Conservation (phyloP, 2,113 vertebrate species). For the Pardalotus punctatus region DNA sequence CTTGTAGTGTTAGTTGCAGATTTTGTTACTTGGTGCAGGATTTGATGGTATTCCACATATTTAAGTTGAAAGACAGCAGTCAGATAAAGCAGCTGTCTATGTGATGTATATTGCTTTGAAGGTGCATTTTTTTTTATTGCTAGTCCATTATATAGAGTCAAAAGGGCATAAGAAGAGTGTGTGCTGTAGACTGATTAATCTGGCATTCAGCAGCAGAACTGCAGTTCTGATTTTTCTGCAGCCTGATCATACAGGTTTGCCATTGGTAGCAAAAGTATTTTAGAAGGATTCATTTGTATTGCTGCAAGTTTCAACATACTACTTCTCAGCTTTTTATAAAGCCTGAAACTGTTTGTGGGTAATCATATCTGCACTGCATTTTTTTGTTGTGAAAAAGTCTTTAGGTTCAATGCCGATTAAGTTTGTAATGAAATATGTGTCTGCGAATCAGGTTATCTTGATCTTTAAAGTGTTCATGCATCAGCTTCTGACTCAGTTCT, state of each 20-base stretch:
- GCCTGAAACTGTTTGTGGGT: background rate
- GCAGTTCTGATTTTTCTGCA: background rate
- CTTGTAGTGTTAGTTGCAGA: background rate
- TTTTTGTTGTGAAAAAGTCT: constrained; percentile 7
- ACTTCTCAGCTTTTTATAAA: background rate
- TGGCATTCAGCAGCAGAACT: background rate
- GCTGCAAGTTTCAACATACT: background rate
- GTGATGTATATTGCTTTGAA: background rate
- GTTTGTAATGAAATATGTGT: background rate
- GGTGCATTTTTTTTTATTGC: background rate
- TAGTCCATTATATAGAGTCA: background rate
- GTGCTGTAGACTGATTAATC: background rate
- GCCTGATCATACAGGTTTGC: background rate
- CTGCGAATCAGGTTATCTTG: background rate
- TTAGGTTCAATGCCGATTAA: background rate
- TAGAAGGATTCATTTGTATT: background rate
- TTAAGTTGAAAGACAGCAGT: background rate
- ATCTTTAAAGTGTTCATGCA: background rate
- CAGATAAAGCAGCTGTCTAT: background rate
- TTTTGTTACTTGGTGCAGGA: background rate
- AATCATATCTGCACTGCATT: background rate
- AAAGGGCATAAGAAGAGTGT: background rate
- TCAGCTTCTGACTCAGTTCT: constrained; percentile 28
- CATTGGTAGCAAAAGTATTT: background rate
- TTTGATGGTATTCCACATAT: background rate